Evolutionary conservation across 2,113 vertebrate species (phyloP).

Genomic region (Gallinago jamesoni): DNA sequence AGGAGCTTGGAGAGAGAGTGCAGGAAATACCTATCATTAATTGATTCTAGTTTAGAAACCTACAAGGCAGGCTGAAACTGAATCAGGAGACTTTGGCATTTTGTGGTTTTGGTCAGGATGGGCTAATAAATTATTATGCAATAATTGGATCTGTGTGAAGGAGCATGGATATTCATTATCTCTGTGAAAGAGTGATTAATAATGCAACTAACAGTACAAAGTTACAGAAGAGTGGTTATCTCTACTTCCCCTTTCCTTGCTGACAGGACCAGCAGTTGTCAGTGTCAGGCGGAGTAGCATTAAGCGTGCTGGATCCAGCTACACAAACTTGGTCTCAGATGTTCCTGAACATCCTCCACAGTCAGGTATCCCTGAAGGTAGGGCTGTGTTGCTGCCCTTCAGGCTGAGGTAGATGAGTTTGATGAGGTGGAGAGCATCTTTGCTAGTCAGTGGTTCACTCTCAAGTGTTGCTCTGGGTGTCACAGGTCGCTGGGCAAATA

Average conservation of each 20-base stretch:
- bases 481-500: neutral
- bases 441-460: neutral
- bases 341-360: neutral
- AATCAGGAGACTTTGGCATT: neutral
- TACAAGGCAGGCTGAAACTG: neutral
- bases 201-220: neutral
- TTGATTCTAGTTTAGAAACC: neutral
- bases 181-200: neutral
- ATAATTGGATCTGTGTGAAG: neutral
- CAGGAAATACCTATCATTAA: neutral
- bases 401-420: neutral
- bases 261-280: rapidly evolving
- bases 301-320: neutral
- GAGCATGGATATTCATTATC: neutral
- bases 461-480: neutral
- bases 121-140: neutral
- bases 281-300: neutral
- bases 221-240: neutral
- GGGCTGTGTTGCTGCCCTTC: neutral
- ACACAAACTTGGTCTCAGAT: neutral
- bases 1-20: neutral
- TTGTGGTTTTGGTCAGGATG: neutral
- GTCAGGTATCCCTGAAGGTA: neutral
- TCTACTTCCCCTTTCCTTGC: neutral
- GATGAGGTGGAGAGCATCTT: neutral